Percentiles rank a stretch among this genome's conserved stretches.
Conservation (phyloP, 2,797 vertebrate species). For the Catamblyrhynchus diadema region DNA sequence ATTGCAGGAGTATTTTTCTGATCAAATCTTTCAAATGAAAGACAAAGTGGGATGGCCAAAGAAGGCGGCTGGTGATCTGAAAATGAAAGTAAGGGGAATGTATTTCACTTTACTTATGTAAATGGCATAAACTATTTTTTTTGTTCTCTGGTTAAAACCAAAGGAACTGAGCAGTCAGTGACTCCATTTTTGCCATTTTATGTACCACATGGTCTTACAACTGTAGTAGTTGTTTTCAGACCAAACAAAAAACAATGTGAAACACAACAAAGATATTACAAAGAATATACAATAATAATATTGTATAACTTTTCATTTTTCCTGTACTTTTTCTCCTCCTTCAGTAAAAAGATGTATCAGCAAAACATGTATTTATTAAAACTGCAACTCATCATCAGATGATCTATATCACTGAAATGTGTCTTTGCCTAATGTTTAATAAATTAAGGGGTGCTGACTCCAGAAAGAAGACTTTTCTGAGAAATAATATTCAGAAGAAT, state of each 20-base stretch:
- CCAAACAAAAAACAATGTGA: background rate
- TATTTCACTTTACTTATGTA: background rate
- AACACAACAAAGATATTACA: background rate
- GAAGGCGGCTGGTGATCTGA: background rate
- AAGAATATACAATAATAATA: background rate
- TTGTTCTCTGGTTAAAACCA: background rate
- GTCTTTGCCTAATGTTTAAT: background rate
- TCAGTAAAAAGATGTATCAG: background rate
- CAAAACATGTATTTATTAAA: background rate
- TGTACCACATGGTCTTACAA: background rate
- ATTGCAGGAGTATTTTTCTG: background rate
- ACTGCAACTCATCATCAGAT: background rate
- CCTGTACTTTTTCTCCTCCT: background rate
- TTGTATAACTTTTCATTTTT: background rate
- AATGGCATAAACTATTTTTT: background rate
- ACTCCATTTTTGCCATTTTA: background rate
- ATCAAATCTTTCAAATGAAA: background rate
- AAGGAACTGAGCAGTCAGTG: background rate
- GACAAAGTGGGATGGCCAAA: background rate
- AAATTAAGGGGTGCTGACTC: background rate
- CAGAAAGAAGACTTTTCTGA: background rate
- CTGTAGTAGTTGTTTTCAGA: background rate
- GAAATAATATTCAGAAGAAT: background rate
- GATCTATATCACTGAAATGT: background rate
- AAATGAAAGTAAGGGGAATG: background rate